These are phyloP conservation scores for Cryptoleucopteryx plumbea DNA, from an alignment of 2,113 vertebrate genomes.

Conservation along the genomic window DNA sequence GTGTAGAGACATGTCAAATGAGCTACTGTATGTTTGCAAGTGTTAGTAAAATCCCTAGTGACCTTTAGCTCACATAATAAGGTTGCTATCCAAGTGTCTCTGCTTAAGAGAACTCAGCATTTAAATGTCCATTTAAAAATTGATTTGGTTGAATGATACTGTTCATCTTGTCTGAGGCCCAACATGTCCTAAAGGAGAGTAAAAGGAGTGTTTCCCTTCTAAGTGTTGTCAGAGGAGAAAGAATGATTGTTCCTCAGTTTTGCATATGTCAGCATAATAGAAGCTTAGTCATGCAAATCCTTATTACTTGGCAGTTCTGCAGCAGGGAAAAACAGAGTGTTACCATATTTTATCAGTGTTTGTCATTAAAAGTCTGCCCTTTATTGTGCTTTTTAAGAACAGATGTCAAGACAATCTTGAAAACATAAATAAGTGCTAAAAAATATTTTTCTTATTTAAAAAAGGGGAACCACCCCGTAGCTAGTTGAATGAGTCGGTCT, in stretches of 20 bases:
- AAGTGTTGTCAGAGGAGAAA: slow-evolving; percentile 53
- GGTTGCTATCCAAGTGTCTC: not conserved
- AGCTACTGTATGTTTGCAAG: not conserved
- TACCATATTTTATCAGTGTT: slow-evolving; percentile 66
- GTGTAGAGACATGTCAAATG: not conserved
- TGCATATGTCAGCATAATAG: slow-evolving; percentile 64
- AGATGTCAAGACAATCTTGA: slow-evolving; percentile 59
- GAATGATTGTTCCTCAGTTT: slow-evolving; percentile 48
- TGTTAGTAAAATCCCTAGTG: not conserved
- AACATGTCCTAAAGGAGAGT: not conserved
- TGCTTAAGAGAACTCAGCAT: slow-evolving; percentile 27
- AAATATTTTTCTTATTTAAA: slow-evolving; percentile 57
- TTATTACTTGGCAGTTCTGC: slow-evolving; percentile 64
- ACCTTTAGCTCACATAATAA: slow-evolving; percentile 14
- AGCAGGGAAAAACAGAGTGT: slow-evolving; percentile 14
- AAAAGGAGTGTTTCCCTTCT: slow-evolving; percentile 56
- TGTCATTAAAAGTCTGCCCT: slow-evolving; percentile 58
- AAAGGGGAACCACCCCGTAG: not conserved
- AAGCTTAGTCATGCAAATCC: slow-evolving; percentile 76
- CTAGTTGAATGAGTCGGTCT: slow-evolving; percentile 35
- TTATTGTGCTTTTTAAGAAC: slow-evolving; percentile 67
- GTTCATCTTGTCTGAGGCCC: slow-evolving; percentile 10
- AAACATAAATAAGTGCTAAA: slow-evolving; percentile 46
- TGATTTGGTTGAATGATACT: not conserved
- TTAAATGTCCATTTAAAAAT: slow-evolving; percentile 30